Evolutionary conservation across 2,797 vertebrate genomes (phyloP).

Genomic region (Hyperoplus lanceolatus): DNA sequence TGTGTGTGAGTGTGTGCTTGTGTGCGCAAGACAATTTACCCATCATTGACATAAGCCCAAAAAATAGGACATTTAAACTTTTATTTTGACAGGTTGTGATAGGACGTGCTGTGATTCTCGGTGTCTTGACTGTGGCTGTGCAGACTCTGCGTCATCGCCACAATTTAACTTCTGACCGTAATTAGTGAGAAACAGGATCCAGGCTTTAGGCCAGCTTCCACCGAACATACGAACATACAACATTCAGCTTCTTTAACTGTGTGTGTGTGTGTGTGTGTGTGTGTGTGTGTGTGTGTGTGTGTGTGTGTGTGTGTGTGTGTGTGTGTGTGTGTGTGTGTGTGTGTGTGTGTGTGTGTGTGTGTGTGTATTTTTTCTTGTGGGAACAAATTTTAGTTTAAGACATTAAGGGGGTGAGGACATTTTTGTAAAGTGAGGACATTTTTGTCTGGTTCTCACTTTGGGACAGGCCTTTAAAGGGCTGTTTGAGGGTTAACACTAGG

Average conservation of each 20-base stretch:
- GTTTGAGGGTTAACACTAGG: no score
- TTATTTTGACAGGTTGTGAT: conserved; percentile 44
- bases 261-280: conserved; percentile 24
- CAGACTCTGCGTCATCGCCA: conserved; percentile 43
- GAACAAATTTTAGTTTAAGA: no score
- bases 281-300: conserved; percentile 32
- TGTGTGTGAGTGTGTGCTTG: no score
- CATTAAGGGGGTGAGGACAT: no score
- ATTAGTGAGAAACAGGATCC: conserved; percentile 67
- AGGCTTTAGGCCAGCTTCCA: conserved; percentile 43
- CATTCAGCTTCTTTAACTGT: conserved; percentile 10
- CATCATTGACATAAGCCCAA: neutral
- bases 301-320: conserved; percentile 34
- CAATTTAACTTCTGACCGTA: conserved; percentile 66
- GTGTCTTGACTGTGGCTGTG: conserved; percentile 6
- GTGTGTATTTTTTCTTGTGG: conserved; percentile 35
- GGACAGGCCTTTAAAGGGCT: no score
- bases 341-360: conserved; percentile 38
- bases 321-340: conserved; percentile 41
- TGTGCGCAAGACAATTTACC: neutral
- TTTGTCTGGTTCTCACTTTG: no score
- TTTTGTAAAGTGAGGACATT: no score
- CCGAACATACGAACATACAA: conserved; percentile 57
- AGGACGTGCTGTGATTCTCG: conserved; percentile 23
- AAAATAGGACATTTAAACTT: neutral